Percentiles rank a stretch among this genome's conserved stretches.
These are phyloP conservation scores for Actias luna DNA, from an alignment of 2,888 invertebrate genomes.

Conservation along the genomic window DNA sequence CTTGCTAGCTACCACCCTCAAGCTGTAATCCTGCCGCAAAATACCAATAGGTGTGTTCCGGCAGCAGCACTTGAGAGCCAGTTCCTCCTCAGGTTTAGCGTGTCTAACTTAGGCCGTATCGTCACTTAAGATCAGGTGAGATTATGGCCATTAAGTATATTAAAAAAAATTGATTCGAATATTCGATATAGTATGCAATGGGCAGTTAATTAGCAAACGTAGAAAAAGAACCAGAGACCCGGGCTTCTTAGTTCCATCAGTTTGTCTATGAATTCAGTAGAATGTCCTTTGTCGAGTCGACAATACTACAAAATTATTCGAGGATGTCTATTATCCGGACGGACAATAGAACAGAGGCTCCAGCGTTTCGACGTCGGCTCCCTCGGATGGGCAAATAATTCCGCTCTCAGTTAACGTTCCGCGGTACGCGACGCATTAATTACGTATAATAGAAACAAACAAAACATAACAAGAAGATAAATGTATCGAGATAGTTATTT, in stretches of 20 bases:
- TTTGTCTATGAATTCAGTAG: background rate
- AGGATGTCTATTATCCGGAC: slow-evolving; percentile 5
- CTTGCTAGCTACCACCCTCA: too few relatives aligned
- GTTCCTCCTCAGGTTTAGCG: too few relatives aligned
- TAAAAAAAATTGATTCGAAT: too few relatives aligned
- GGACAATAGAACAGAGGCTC: slow-evolving; percentile 18
- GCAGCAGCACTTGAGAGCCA: too few relatives aligned
- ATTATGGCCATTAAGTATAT: too few relatives aligned
- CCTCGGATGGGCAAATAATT: slow-evolving; percentile 66
- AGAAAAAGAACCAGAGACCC: background rate
- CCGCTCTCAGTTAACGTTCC: slow-evolving; percentile 72
- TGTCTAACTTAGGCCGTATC: too few relatives aligned
- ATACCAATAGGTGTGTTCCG: too few relatives aligned
- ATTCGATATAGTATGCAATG: too few relatives aligned
- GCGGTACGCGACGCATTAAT: slow-evolving; percentile 65
- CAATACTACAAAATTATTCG: background rate
- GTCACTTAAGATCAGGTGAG: too few relatives aligned
- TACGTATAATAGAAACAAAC: slow-evolving; percentile 76
- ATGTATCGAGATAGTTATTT: slow-evolving; percentile 74
- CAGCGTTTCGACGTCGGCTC: slow-evolving; percentile 29
- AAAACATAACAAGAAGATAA: slow-evolving; percentile 71
- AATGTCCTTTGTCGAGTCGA: background rate
- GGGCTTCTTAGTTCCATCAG: background rate
- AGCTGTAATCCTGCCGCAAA: too few relatives aligned
- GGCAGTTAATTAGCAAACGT: too few relatives aligned